Base-by-base conservation (phyloP, 92 coral and sea anemone genomes). In the Porites rus region DNA sequence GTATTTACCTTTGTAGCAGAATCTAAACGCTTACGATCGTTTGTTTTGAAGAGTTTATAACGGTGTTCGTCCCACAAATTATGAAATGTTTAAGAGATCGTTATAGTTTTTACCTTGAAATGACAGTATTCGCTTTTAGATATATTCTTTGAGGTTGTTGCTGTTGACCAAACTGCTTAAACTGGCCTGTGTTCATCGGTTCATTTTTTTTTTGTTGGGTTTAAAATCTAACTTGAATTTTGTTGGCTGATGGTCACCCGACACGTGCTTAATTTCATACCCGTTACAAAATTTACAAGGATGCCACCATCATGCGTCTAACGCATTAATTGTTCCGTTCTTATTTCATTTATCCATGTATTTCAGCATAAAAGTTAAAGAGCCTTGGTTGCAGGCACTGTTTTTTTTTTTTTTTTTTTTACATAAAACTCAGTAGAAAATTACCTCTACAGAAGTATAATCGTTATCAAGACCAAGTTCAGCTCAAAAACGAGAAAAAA, bases 21-120 rank as follows among this genome's bases (percentile, higher is more conserved):
- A 79, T 79, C 51, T 79, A 68, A 79, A 79, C 74, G 51, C 51
- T 28, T 22, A 10, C 25, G 56, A 24, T 16, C 16, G 24, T 24
- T 67, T 20, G 25, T 54, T 20, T 79, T 51, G 46, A 38, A 4
- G 6, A 38, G 46, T 38, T 38, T 38, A 38, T 3, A 38, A 38
- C 7, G 46, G 46, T 38, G 46, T 16, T 0, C 76, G 10, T 52
- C 54, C n/a, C 31, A 18, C 28, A 17, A 52, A 24, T 14, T 68
- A 1, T 25, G 80, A 56, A 60, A 60, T 76, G n/a, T 76, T 25
- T 14, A 20, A 24, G 59, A 9, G 20, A 4, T 19, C 61, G 13
- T 56, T 4, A 38, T 38, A 38, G 46, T 38, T 38, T 38, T 4
- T 38, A 38, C 46, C 46, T 38, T 38, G 46, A 38, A 38, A 38